Evolutionary conservation across 2,113 vertebrate genomes (phyloP), one percentile per base, ranked within the genome.

Genomic region (Pelodiscus sinensis): DNA sequence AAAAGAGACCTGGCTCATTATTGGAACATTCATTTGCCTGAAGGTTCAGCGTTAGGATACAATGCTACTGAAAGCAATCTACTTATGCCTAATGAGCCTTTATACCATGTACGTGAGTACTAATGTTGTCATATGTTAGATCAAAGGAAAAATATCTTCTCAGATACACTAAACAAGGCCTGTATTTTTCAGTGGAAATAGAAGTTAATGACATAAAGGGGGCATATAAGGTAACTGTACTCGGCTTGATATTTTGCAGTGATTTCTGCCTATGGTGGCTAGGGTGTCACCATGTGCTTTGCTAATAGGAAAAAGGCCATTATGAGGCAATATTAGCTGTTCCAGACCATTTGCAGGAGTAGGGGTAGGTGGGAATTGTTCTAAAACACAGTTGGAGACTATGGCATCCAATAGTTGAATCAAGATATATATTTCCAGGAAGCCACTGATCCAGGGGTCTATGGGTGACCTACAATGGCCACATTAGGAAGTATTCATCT

Each of bases 1-100:
- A 94, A 44, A 93, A 27, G 91, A 96, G 96, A 96, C 93, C 84
- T 96, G 56, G 81, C 88, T 94, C 80, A 89, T 90, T 89, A 88
- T 80, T 85, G 58, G 87, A 92, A 62, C 56, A 94, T 85, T 94
- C 86, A 93, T 92, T 93, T 90, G 92, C 58, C 81, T 87, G 88
- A 85, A 78, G 0, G 31, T 93, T 91, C 81, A 81, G 90, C 0
- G 0, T 85, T 2, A 44, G 85, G 94, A 95, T 82, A 92, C 88
- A 51, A 87, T 0, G 84, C 92, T 95, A 94, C 94, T 86, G 90
- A 92, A 84, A 90, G 88, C 81, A 75, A 88, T 91, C 92, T 88
- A 80, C 81, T 85, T 91, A 75, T 86, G 91, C 91, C 94, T 38
- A 56, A 77, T 88, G 94, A 91, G 88, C 95, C 87, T 88, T 88